Percentiles rank a stretch among this genome's conserved stretches.
These are phyloP conservation scores for Philypnodon macrostomus DNA, from an alignment of 2,797 vertebrate genomes.

Conservation along the genomic window DNA sequence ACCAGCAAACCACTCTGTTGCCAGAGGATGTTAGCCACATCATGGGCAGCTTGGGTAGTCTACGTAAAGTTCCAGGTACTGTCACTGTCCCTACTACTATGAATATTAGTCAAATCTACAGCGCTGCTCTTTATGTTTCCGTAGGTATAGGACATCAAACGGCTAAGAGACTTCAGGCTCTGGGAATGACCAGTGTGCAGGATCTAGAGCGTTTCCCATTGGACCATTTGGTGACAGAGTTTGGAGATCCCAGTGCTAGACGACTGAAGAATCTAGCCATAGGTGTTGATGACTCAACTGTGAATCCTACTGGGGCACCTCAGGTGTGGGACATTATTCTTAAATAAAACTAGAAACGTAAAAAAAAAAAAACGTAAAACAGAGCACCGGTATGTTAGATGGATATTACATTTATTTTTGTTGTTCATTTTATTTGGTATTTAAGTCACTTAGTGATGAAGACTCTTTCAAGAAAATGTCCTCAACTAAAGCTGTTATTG, in stretches of 20 bases:
- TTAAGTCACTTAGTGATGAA: slow-evolving; percentile 91
- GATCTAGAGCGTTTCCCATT: slow-evolving; percentile 80
- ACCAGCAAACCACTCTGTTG: slow-evolving; percentile 88
- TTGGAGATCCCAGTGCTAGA: slow-evolving; percentile 76
- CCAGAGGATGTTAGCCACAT: slow-evolving; percentile 78
- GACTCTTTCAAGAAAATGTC: slow-evolving; percentile 91
- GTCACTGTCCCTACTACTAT: not conserved
- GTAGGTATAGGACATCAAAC: slow-evolving; percentile 88
- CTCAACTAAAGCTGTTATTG: slow-evolving; percentile 75
- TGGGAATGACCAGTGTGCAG: slow-evolving; percentile 76
- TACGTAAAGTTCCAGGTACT: slow-evolving; percentile 85
- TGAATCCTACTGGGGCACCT: slow-evolving; percentile 81
- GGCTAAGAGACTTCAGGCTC: slow-evolving; percentile 72
- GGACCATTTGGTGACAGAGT: slow-evolving; percentile 74
- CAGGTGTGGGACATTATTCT: slow-evolving; percentile 74
- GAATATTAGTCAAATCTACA: not conserved
- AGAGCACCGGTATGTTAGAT: not conserved
- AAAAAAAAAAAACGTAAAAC: not conserved
- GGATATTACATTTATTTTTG: not conserved
- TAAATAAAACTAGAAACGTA: not conserved
- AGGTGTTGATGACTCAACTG: slow-evolving; percentile 82
- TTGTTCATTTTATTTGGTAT: slow-evolving; percentile 50
- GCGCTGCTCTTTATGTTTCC: not conserved
- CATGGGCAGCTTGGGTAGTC: slow-evolving; percentile 69
- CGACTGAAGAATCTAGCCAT: slow-evolving; percentile 82